These are phyloP conservation scores for Pollicipes pollicipes DNA, from an alignment of 1,140 invertebrate species.

Conservation along the genomic window DNA sequence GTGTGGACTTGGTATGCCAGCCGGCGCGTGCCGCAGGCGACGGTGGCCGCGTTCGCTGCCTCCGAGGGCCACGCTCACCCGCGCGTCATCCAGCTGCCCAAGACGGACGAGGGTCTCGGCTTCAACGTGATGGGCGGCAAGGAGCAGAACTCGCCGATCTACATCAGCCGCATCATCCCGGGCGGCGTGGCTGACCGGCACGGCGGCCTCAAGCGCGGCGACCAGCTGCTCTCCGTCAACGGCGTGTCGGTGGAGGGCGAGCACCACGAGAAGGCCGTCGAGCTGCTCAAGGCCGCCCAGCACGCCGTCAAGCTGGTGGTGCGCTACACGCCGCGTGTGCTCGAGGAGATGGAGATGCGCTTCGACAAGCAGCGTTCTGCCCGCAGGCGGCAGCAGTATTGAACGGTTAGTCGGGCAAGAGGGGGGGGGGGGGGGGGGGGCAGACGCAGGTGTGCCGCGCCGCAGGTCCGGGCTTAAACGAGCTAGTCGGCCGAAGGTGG, in stretches of 20 bases:
- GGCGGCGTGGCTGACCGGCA: constrained; percentile 94
- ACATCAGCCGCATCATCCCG: constrained; percentile 96
- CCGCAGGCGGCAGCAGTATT: constrained; percentile 47
- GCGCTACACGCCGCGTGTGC: constrained; percentile 89
- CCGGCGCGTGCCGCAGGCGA: constrained; percentile 28
- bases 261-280: constrained; percentile 97
- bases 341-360: constrained; percentile 98
- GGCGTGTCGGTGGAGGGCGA: constrained; percentile 98
- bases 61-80: constrained; percentile 98
- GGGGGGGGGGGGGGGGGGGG: too few species aligned
- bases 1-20: too few species aligned
- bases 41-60: constrained; percentile 94
- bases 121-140: constrained; percentile 97
- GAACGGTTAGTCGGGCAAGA: too few species aligned
- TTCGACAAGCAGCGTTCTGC: constrained; percentile 89
- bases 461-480: too few species aligned
- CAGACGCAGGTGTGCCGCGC: too few species aligned
- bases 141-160: constrained; percentile 99
- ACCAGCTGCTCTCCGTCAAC: constrained; percentile 95
- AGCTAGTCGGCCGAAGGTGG: too few species aligned
- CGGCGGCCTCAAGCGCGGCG: constrained; percentile 89
- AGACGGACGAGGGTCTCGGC: constrained; percentile 96
- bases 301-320: constrained; percentile 95
- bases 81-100: constrained; percentile 89
- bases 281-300: constrained; percentile 91